These are phyloP conservation scores for Cyclargus thomasi DNA, from an alignment of 1,140 invertebrate species.

Conservation along the genomic window DNA sequence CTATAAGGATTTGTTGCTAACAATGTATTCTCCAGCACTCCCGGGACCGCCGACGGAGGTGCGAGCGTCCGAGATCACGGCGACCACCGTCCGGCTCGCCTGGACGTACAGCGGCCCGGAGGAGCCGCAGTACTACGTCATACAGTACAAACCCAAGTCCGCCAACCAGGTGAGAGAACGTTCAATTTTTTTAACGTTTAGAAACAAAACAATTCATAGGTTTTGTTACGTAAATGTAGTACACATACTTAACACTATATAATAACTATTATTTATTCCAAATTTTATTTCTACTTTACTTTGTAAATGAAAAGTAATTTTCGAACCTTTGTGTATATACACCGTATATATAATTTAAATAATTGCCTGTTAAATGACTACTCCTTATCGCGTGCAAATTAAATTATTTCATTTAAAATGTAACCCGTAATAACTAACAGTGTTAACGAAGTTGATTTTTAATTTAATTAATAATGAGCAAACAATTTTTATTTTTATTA, in stretches of 20 bases:
- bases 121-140: conserved; percentile 94
- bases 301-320: neutral
- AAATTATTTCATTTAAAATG: neutral
- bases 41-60: conserved; percentile 92
- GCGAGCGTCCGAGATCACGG: conserved; percentile 92
- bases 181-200: too few relatives aligned
- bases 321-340: neutral
- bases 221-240: too few relatives aligned
- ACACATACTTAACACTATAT: neutral
- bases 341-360: neutral
- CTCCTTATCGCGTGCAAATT: neutral
- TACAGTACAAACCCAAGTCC: conserved; percentile 95
- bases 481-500: too few relatives aligned
- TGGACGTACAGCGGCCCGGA: conserved; percentile 92
- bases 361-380: neutral
- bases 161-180: conserved; percentile 78
- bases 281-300: neutral
- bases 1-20: too few relatives aligned
- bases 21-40: conserved; percentile 78
- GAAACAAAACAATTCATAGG: too few relatives aligned
- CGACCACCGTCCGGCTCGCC: conserved; percentile 90
- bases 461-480: neutral
- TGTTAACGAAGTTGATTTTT: too few relatives aligned
- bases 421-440: too few relatives aligned
- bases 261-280: neutral